Evolutionary conservation across 2,888 invertebrate species (phyloP), one percentile per base, ranked within the genome.

Genomic region (Hipparchia semele): DNA sequence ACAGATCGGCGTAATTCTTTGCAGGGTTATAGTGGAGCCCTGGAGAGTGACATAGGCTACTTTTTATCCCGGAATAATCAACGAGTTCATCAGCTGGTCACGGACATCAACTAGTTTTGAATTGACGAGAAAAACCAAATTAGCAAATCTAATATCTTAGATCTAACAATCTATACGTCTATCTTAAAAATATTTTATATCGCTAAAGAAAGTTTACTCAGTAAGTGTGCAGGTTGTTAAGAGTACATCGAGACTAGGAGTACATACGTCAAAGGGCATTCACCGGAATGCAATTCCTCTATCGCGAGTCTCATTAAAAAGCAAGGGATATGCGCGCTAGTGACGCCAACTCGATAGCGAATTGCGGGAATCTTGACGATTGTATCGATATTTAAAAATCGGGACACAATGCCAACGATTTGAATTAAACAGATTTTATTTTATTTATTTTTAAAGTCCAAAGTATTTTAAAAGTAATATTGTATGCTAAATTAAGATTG

Each of bases 201-300:
- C 49, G 49, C 49, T 49, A 49, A 49, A 49, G 49, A 2, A 46
- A 58, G n/a, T 23, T 67, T n/a, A 39, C 53, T 66, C n/a, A 67
- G 67, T 67, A 46, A 45, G 13, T 67, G 56, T 23, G 58, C 56
- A 67, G 46, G 59, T 46, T 12, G 68, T 59, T 68, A 1, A 23
- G 49, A 68, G 68, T 71, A 71, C 75, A 73, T 72, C 53, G 23
- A 45, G 54, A 58, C 56, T 67, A 67, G 71, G 67, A 56, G 74
- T 73, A 73, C 75, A 73, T 72, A 73, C 75, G 72, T 72, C 76
- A 72, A 67, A 73, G 74, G 76, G 73, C 76, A 73, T 75, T 75
- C 73, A 75, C 75, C 75, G 76, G 75, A 71, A 73, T 75, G 75
- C 75, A 75, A 75, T 75, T 75, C 73, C 75, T 75, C 73, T 73